Evolutionary conservation across 2,797 vertebrate genomes (phyloP).

Genomic region (Ctenopoma multispine): DNA sequence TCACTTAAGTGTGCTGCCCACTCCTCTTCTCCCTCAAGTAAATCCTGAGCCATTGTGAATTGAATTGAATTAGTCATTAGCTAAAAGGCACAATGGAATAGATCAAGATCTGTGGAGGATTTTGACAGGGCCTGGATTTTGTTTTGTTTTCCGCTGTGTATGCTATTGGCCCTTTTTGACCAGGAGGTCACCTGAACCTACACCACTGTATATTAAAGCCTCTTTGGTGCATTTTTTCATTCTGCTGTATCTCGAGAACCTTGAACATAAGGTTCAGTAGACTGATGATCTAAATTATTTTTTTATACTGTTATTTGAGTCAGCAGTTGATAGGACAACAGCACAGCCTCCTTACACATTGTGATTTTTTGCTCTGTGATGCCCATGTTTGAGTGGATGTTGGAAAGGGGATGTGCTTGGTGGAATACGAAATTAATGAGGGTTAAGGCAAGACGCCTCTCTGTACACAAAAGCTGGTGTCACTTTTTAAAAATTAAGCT

Average conservation of each 20-base stretch:
- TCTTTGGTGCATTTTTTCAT: background rate
- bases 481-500: background rate
- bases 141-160: background rate
- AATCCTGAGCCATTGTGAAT: slow-evolving; percentile 18
- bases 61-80: slow-evolving; percentile 30
- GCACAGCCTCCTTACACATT: background rate
- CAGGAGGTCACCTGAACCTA: background rate
- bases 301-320: background rate
- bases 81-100: slow-evolving; percentile 4
- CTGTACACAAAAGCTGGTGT: background rate
- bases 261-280: background rate
- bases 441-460: background rate
- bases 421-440: background rate
- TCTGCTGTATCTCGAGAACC: background rate
- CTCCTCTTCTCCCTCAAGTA: background rate
- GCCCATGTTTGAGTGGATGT: background rate
- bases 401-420: slow-evolving; percentile 13
- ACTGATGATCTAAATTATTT: background rate
- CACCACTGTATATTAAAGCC: background rate
- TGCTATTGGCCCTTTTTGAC: background rate
- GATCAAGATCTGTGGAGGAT: slow-evolving; percentile 2
- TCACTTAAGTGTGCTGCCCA: slow-evolving; percentile 1
- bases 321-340: background rate
- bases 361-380: background rate
- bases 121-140: slow-evolving; percentile 2